phyloP scores from a whole-genome alignment of 2,888 invertebrate genomes.

The Pterostichus madidus region DNA sequence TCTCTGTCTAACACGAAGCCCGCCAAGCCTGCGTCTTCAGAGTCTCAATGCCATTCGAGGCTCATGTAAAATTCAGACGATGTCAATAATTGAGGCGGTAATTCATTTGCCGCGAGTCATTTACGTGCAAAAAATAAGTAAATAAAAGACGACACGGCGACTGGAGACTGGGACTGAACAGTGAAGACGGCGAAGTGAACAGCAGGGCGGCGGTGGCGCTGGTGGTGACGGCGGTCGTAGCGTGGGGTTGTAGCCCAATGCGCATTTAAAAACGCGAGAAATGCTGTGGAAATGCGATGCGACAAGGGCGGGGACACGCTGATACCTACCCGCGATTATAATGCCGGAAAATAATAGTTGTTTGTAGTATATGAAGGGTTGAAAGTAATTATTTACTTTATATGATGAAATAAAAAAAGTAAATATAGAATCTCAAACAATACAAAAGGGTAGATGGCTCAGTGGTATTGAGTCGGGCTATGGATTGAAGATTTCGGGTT shows the following conservation, averaged over 20 bases:
- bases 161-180: not conserved
- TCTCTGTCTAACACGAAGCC: not conserved
- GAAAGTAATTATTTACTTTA: too few species aligned
- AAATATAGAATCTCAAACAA: too few species aligned
- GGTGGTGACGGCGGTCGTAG: not conserved
- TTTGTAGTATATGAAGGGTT: too few species aligned
- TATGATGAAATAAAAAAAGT: too few species aligned
- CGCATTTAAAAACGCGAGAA: slow-evolving; percentile 45
- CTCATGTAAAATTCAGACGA: slow-evolving; percentile 46
- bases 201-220: not conserved
- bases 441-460: too few species aligned
- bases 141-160: slow-evolving; percentile 48
- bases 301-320: not conserved
- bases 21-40: not conserved
- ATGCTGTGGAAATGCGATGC: not conserved
- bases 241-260: not conserved
- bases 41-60: slow-evolving; percentile 24
- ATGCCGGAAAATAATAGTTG: too few species aligned
- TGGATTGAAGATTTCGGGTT: too few species aligned
- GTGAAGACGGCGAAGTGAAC: too few species aligned
- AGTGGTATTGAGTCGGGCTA: too few species aligned
- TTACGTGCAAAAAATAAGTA: slow-evolving; percentile 54
- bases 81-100: slow-evolving; percentile 53
- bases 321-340: too few species aligned
- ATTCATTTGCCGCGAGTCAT: slow-evolving; percentile 54